These are phyloP conservation scores for Dryas iulia DNA, from an alignment of 1,140 invertebrate species.

Conservation along the genomic window DNA sequence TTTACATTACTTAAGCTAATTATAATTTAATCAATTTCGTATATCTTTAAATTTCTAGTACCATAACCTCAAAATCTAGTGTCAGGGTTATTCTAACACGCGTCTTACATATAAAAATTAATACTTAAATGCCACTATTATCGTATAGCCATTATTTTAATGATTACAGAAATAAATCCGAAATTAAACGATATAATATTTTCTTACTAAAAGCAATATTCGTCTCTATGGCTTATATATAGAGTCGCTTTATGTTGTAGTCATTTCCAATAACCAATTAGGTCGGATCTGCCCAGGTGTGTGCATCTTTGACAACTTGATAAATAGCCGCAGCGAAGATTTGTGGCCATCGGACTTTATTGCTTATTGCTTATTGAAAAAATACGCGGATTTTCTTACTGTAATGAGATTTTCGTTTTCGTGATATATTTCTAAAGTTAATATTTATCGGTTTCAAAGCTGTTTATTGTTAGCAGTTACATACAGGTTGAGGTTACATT, in stretches of 20 bases:
- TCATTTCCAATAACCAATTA: constrained; percentile 1
- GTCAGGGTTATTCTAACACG: background rate
- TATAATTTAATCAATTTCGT: too few relatives aligned
- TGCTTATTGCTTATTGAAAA: background rate
- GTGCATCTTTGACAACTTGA: background rate
- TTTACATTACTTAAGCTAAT: too few relatives aligned
- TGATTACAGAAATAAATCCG: background rate
- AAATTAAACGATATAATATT: background rate
- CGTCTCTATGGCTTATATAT: background rate
- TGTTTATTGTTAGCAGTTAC: too few relatives aligned
- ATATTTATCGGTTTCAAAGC: background rate
- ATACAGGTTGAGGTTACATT: too few relatives aligned
- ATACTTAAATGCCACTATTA: background rate
- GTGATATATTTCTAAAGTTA: background rate
- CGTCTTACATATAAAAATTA: background rate
- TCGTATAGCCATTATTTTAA: too few relatives aligned
- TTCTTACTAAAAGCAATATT: background rate
- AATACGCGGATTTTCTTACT: background rate
- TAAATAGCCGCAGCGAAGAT: background rate
- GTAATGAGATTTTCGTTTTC: background rate
- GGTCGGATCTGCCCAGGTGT: background rate
- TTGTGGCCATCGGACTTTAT: background rate
- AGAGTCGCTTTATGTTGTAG: background rate
- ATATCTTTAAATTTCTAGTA: too few relatives aligned
- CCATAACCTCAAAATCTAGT: too few relatives aligned